These are phyloP conservation scores for Hemiscyllium ocellatum DNA, from an alignment of 2,113 vertebrate species.

Conservation along the genomic window DNA sequence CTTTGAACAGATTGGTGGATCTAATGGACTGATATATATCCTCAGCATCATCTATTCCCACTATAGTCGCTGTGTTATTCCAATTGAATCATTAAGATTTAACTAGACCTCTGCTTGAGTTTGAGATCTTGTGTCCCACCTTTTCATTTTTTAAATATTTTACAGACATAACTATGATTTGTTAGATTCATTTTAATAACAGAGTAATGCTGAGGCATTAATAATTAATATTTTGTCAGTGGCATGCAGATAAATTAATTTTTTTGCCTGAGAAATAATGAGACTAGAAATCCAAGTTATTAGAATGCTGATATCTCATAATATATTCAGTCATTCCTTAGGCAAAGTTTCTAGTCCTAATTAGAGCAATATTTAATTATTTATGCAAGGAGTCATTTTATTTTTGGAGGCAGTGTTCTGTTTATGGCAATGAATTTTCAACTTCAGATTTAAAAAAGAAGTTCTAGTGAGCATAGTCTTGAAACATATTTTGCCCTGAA, in stretches of 20 bases:
- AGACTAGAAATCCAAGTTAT: neutral
- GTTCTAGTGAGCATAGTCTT: neutral
- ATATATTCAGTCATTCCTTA: conserved; percentile 11
- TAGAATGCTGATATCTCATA: conserved; percentile 19
- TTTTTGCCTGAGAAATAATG: conserved; percentile 25
- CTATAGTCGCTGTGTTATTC: neutral
- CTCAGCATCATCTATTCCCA: neutral
- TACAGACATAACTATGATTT: neutral
- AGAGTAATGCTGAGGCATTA: neutral
- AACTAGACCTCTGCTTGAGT: neutral
- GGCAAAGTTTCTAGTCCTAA: conserved; percentile 26
- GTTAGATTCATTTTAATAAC: conserved; percentile 20
- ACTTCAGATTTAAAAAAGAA: neutral
- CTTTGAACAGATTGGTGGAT: neutral
- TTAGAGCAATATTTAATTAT: conserved; percentile 35
- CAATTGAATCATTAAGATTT: neutral
- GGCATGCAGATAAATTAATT: conserved; percentile 1
- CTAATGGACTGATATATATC: neutral
- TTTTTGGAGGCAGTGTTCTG: neutral
- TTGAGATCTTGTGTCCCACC: neutral
- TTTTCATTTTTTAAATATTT: neutral
- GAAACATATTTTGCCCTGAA: neutral
- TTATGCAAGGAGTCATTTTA: conserved; percentile 5
- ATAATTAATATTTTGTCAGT: conserved; percentile 32
- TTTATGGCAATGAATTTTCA: conserved; percentile 19